Evolutionary conservation across 2,113 vertebrate genomes (phyloP).

Genomic region (Lophius piscatorius): DNA sequence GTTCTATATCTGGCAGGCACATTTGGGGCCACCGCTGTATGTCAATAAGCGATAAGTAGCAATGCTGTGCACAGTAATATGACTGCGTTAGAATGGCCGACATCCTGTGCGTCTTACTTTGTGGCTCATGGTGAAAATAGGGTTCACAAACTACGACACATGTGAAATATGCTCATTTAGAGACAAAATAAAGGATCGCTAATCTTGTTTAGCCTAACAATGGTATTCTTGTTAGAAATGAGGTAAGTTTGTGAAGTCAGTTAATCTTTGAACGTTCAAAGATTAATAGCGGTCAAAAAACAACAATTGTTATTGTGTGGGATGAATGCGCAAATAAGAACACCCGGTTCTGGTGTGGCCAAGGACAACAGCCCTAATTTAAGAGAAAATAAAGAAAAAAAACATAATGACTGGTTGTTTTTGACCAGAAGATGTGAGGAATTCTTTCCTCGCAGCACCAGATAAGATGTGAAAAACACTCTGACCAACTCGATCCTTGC

Average conservation of each 20-base stretch:
- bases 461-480: slow-evolving; percentile 9
- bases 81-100: too few relatives aligned
- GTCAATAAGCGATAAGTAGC: slow-evolving; percentile 22
- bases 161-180: slow-evolving; percentile 1
- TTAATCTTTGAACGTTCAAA: not conserved
- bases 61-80: not conserved
- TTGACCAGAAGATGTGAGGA: slow-evolving; percentile 56
- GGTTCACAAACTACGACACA: too few relatives aligned
- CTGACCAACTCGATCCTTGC: too few relatives aligned
- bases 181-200: not conserved
- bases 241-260: not conserved
- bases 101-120: too few relatives aligned
- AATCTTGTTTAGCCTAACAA: not conserved
- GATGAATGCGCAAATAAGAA: slow-evolving; percentile 28
- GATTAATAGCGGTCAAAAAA: slow-evolving; percentile 24
- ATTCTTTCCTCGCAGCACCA: slow-evolving; percentile 47
- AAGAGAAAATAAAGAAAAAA: slow-evolving; percentile 7
- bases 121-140: too few relatives aligned
- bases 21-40: not conserved
- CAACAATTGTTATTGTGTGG: slow-evolving; percentile 36
- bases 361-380: slow-evolving; percentile 41
- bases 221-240: not conserved
- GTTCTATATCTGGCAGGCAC: not conserved
- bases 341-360: slow-evolving; percentile 27
- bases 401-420: slow-evolving; percentile 19